These are phyloP conservation scores for Passer montanus DNA, from an alignment of 2,113 vertebrate species.

Conservation along the genomic window DNA sequence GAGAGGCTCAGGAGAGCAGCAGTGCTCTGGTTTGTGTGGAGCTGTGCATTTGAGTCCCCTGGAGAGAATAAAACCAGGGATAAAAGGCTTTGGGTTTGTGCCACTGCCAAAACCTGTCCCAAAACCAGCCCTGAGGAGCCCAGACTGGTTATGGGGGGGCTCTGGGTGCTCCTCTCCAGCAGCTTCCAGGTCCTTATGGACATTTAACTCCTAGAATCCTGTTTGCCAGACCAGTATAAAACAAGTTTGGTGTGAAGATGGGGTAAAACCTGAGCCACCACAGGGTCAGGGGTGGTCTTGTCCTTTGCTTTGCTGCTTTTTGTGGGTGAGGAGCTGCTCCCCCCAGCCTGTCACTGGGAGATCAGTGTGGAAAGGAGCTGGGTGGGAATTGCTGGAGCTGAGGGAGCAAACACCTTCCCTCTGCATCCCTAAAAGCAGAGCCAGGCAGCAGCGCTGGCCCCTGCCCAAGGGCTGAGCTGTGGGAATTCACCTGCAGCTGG, in stretches of 20 bases:
- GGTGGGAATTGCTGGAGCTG: neutral
- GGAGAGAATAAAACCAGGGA: neutral
- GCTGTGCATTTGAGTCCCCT: neutral
- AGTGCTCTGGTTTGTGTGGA: neutral
- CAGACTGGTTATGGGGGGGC: neutral
- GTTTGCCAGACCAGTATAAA: neutral
- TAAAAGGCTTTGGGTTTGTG: neutral
- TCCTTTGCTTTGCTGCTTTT: neutral
- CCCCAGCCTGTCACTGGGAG: neutral
- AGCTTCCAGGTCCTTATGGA: neutral
- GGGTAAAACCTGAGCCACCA: neutral
- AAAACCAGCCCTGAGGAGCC: neutral
- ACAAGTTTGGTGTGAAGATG: accelerated
- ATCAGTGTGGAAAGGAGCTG: neutral
- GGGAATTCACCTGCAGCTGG: neutral
- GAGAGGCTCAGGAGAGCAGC: neutral
- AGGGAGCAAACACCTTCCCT: neutral
- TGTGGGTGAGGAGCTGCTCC: neutral
- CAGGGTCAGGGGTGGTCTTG: neutral
- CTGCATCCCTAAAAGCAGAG: neutral
- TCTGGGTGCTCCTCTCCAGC: neutral
- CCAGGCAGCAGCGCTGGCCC: neutral
- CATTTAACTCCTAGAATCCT: neutral
- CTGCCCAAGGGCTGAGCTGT: neutral
- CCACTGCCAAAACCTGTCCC: neutral